A percentile compares a stretch with the other conserved stretches of the same genome.
These are phyloP conservation scores for Styela plicata DNA, from an alignment of 23 tunicate genomes.

Conservation along the genomic window DNA sequence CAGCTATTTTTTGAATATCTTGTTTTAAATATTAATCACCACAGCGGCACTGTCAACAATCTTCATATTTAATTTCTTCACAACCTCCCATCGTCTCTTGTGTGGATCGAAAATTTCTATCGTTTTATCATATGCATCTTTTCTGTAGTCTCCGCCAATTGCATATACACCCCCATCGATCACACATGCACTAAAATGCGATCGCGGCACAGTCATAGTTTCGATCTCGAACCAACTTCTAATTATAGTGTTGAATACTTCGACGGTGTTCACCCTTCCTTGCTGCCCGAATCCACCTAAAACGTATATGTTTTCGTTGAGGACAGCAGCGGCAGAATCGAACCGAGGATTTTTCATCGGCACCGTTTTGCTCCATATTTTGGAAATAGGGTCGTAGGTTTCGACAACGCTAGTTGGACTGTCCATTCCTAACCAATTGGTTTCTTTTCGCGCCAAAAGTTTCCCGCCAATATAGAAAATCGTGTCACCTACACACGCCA, in stretches of 20 bases:
- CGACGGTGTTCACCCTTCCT: neutral
- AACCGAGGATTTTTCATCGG: neutral
- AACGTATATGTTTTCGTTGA: neutral
- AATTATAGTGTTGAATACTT: neutral
- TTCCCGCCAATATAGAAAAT: neutral
- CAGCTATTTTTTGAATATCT: too few species aligned
- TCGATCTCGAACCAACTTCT: neutral
- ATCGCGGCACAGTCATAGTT: neutral
- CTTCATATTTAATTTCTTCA: constrained; percentile 12
- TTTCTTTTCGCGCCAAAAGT: neutral
- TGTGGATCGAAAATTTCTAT: constrained; percentile 5
- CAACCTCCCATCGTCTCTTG: neutral
- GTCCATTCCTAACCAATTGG: constrained; percentile 7
- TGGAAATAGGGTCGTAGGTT: neutral
- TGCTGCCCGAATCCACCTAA: constrained; percentile 1
- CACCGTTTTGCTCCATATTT: neutral
- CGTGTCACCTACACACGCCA: neutral
- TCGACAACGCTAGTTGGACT: neutral
- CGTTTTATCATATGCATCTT: constrained; percentile 14
- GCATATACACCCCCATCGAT: neutral
- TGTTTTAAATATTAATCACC: neutral
- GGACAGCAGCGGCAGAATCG: neutral
- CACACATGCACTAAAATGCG: constrained; percentile 9
- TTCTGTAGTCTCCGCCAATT: constrained; percentile 7
- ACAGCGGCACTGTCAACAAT: neutral